These are phyloP conservation scores for Neuroscelio doddi DNA, from an alignment of 2,888 invertebrate species.

Conservation along the genomic window DNA sequence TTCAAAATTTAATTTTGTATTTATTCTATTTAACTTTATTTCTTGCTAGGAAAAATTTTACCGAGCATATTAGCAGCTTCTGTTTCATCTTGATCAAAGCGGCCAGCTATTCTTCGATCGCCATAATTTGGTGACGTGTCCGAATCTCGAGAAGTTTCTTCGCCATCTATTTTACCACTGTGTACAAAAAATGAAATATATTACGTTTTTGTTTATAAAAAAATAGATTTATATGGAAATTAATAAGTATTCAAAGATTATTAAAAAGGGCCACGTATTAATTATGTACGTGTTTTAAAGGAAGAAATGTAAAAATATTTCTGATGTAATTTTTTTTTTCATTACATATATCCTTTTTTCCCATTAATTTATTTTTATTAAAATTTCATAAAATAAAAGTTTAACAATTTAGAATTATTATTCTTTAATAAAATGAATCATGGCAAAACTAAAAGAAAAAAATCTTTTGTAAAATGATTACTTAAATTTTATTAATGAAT, in stretches of 20 bases:
- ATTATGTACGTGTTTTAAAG: neutral
- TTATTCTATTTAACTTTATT: too few relatives aligned
- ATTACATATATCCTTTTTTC: too few relatives aligned
- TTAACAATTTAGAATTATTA: too few relatives aligned
- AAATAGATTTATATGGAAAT: too few relatives aligned
- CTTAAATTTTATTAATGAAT: too few relatives aligned
- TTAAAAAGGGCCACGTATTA: neutral
- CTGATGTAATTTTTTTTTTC: too few relatives aligned
- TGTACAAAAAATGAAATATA: conserved; percentile 53
- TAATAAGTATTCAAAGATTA: conserved; percentile 1
- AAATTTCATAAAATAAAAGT: too few relatives aligned
- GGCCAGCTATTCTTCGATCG: conserved; percentile 81
- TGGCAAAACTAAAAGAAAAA: too few relatives aligned
- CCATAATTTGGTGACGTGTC: conserved; percentile 90
- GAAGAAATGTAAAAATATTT: neutral
- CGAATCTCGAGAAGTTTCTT: conserved; percentile 92
- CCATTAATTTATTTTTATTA: too few relatives aligned
- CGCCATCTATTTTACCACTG: conserved; percentile 80
- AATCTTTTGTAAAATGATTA: too few relatives aligned
- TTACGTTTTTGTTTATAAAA: neutral
- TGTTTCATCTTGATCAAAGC: conserved; percentile 95
- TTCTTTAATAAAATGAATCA: too few relatives aligned
- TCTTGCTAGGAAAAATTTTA: conserved; percentile 61
- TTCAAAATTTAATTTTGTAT: too few relatives aligned
- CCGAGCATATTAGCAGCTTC: conserved; percentile 97